Percentiles rank a stretch among this genome's conserved stretches.
Conservation (phyloP, 2,113 vertebrate species). For the cattle (Bos taurus) region DNA sequence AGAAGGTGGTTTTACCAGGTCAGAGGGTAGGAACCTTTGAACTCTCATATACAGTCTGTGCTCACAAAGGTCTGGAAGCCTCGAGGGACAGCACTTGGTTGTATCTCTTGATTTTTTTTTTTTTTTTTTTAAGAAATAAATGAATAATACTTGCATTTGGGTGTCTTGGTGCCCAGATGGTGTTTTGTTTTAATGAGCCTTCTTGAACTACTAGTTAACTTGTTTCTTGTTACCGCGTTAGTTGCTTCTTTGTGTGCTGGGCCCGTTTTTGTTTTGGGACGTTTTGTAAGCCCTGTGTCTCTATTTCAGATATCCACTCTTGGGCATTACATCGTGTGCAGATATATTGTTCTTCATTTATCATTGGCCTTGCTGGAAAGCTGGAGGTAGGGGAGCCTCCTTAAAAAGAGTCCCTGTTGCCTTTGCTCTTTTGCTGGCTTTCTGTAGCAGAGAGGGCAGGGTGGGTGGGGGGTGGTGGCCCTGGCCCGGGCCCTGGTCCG, state of each 20-base stretch:
- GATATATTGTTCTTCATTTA: background rate
- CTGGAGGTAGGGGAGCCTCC: background rate
- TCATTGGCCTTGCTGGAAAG: background rate
- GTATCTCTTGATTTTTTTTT: background rate
- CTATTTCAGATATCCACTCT: background rate
- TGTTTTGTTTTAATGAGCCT: background rate
- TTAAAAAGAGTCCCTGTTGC: background rate
- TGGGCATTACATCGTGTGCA: background rate
- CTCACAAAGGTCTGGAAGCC: background rate
- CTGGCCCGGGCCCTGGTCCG: fast-evolving
- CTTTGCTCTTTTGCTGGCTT: background rate
- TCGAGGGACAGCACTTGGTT: background rate
- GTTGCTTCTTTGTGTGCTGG: background rate
- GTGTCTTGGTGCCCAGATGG: background rate
- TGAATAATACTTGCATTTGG: background rate
- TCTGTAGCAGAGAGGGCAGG: background rate
- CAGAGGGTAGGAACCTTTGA: background rate
- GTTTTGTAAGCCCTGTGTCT: background rate
- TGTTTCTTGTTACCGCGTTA: background rate
- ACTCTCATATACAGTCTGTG: background rate
- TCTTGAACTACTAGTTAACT: background rate
- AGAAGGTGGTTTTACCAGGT: background rate
- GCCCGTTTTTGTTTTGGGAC: background rate
- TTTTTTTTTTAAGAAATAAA: background rate
- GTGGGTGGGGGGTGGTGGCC: fast-evolving